phyloP scores from a whole-genome alignment of 2,797 vertebrate species.

The Gadopsis bispinosus region DNA sequence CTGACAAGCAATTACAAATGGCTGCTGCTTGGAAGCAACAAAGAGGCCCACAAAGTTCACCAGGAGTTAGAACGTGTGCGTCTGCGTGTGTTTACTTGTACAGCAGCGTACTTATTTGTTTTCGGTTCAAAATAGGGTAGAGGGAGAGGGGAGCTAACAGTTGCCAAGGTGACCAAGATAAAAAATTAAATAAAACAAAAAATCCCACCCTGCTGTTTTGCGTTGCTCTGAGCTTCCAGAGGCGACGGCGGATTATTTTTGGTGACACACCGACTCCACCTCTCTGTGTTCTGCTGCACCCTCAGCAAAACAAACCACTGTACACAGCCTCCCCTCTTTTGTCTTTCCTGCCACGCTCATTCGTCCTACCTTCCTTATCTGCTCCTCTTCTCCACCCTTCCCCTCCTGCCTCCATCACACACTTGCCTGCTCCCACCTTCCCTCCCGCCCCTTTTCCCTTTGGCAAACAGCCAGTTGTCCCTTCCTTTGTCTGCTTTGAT shows the following conservation, averaged over 20 bases:
- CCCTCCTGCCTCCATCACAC: constrained; percentile 8
- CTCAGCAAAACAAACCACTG: constrained; percentile 51
- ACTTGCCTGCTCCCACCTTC: constrained; percentile 2
- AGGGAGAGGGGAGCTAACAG: constrained; percentile 19
- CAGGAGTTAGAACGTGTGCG: constrained; percentile 19
- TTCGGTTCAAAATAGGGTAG: constrained; percentile 18
- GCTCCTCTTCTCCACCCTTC: constrained; percentile 25
- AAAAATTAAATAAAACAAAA: not conserved
- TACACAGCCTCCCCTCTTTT: constrained; percentile 57
- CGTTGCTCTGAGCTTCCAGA: constrained; percentile 38
- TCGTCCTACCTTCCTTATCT: constrained; percentile 53
- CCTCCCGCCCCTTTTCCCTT: constrained; percentile 16
- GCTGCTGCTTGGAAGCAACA: constrained; percentile 35
- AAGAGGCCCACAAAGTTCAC: constrained; percentile 65
- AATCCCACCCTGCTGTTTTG: constrained; percentile 40
- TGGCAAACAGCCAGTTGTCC: constrained; percentile 54
- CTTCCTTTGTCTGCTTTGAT: constrained; percentile 72
- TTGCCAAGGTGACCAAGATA: constrained; percentile 28
- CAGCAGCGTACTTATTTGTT: not conserved
- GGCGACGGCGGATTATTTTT: constrained; percentile 48
- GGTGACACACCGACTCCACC: constrained; percentile 50
- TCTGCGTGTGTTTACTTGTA: constrained; percentile 27
- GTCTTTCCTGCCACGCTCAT: constrained; percentile 61
- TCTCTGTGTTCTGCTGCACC: constrained; percentile 42
- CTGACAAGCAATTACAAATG: constrained; percentile 69